Evolutionary conservation across 1,140 invertebrate species (phyloP).

Genomic region (Drosophila sulfurigaster): DNA sequence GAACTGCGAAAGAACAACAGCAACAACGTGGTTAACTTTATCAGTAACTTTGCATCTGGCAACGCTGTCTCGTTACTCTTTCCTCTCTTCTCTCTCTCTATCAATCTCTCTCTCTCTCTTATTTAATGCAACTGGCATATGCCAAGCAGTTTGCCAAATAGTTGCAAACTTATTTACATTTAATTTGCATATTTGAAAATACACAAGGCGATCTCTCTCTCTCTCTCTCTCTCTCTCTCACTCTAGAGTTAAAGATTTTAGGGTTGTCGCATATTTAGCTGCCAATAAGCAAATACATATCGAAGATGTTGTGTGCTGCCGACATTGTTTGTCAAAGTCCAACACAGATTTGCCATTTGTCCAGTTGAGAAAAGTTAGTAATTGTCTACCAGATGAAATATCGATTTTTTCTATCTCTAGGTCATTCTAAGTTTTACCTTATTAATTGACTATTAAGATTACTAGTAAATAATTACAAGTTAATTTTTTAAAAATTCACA

Average conservation of each 20-base stretch:
- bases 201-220: conserved; percentile 5
- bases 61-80: neutral
- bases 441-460: too few relatives aligned
- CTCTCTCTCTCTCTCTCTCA: neutral
- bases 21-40: conserved; percentile 25
- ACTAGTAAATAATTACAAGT: too few relatives aligned
- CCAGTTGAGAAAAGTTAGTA: conserved; percentile 39
- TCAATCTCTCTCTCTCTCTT: neutral
- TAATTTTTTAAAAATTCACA: too few relatives aligned
- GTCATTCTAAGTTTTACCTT: too few relatives aligned
- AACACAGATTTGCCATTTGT: neutral
- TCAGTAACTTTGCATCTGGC: conserved; percentile 40
- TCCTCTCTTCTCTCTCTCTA: neutral
- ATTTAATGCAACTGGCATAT: neutral
- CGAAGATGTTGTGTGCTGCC: conserved; percentile 18
- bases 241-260: neutral
- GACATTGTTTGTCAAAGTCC: conserved; percentile 8
- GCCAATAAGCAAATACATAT: conserved; percentile 44
- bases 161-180: conserved; percentile 81
- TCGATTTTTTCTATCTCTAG: too few relatives aligned
- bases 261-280: conserved; percentile 40
- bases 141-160: conserved; percentile 53
- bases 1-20: conserved; percentile 51
- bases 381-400: neutral
- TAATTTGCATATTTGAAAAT: conserved; percentile 78